Evolutionary conservation across 2,888 invertebrate species (phyloP).

Genomic region (Orthosia gothica): DNA sequence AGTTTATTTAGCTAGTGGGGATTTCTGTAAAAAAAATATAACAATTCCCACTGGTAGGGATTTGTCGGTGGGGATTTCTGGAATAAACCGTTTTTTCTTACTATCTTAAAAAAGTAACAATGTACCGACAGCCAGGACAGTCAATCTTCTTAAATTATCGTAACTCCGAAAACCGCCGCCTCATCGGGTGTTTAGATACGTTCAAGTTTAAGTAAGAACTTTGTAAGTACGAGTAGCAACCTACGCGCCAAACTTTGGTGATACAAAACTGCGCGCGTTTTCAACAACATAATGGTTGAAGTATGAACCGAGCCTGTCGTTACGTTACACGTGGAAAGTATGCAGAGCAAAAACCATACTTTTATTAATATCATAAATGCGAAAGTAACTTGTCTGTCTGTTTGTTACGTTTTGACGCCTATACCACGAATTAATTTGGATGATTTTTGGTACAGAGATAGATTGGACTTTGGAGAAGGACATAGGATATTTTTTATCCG

Average conservation of each 20-base stretch:
- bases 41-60: too few species aligned
- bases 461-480: too few species aligned
- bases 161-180: constrained; percentile 13
- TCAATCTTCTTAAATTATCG: constrained; percentile 1
- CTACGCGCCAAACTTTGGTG: constrained; percentile 8
- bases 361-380: too few species aligned
- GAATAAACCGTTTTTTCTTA: too few species aligned
- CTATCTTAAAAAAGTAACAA: neutral
- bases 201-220: constrained; percentile 22
- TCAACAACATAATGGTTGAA: neutral
- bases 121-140: neutral
- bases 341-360: too few species aligned
- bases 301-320: neutral
- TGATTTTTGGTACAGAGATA: too few species aligned
- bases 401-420: neutral
- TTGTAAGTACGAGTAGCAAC: neutral
- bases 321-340: too few species aligned
- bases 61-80: too few species aligned
- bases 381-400: neutral
- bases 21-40: too few species aligned
- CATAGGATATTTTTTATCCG: too few species aligned
- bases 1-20: too few species aligned
- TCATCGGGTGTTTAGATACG: constrained; percentile 20
- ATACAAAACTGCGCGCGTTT: constrained; percentile 12
- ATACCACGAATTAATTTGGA: too few species aligned